phyloP scores from a whole-genome alignment of 2,797 vertebrate species.

The Syndactyla subalaris region DNA sequence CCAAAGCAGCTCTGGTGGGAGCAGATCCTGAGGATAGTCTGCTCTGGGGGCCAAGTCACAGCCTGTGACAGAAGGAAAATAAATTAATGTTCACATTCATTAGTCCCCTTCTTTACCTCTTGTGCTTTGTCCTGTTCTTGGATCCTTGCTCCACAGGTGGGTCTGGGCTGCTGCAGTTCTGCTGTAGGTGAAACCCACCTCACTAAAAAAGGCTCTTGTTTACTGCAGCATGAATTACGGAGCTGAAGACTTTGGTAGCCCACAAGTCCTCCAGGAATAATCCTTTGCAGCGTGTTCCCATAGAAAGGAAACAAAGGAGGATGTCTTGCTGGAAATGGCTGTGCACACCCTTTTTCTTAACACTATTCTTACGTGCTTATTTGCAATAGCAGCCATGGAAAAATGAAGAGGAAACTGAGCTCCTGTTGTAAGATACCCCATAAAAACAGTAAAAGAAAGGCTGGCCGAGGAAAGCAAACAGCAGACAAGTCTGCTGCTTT shows the following conservation, averaged over 20 bases:
- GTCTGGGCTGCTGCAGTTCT: not conserved
- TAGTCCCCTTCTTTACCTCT: constrained; percentile 35
- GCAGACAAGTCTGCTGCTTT: not conserved
- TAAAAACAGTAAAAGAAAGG: not conserved
- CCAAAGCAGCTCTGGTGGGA: constrained; percentile 31
- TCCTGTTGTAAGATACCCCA: not conserved
- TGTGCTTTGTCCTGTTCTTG: constrained; percentile 1
- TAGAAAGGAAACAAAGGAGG: not conserved
- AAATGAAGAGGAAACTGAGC: not conserved
- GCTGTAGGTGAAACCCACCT: not conserved
- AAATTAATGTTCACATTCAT: constrained; percentile 76
- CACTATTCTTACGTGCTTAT: not conserved
- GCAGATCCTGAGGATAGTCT: constrained; percentile 38
- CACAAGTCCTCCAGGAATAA: not conserved
- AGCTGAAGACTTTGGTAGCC: not conserved
- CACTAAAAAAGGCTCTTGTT: not conserved
- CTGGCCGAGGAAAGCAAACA: not conserved
- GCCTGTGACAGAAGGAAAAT: constrained; percentile 64
- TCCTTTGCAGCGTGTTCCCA: not conserved
- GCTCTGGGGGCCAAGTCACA: constrained; percentile 26
- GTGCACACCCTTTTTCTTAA: not conserved
- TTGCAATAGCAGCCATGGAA: not conserved
- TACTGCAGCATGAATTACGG: not conserved
- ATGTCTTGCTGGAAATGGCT: not conserved
- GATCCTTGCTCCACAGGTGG: not conserved